Evolutionary conservation across 92 coral and sea anemone species (phyloP).

Genomic region (Virgularia gustaviana): DNA sequence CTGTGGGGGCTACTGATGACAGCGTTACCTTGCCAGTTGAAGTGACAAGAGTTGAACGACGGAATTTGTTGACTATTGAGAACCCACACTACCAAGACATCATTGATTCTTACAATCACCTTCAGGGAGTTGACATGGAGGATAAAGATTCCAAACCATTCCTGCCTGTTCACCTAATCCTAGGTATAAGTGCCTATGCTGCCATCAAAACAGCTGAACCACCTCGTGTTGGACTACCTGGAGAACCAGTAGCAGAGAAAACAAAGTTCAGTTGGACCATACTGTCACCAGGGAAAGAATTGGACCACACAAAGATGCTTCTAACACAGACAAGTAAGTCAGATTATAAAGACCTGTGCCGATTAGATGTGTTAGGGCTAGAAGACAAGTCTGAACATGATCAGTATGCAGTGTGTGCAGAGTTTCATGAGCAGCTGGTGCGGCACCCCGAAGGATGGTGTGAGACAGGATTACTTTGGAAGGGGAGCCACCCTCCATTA

Average conservation of each 20-base stretch:
- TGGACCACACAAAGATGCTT: neutral
- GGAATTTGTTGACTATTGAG: neutral
- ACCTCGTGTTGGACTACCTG: conserved; percentile 6
- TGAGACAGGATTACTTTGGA: neutral
- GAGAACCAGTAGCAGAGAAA: too few species aligned
- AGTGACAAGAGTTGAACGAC: neutral
- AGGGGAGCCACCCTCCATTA: neutral
- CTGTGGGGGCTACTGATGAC: too few species aligned
- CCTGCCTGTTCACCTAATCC: conserved; percentile 10
- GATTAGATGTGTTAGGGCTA: neutral
- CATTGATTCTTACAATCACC: neutral
- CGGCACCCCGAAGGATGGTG: neutral
- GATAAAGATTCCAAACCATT: neutral
- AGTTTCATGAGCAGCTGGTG: neutral
- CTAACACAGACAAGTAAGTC: neutral
- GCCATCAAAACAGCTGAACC: neutral
- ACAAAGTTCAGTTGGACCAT: too few species aligned
- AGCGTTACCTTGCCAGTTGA: too few species aligned
- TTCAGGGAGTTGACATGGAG: neutral
- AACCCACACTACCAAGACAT: neutral
- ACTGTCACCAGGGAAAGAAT: neutral
- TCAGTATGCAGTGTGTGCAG: neutral
- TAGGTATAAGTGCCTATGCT: conserved; percentile 13
- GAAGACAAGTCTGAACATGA: neutral
- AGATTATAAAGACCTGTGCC: neutral